phyloP scores from a whole-genome alignment of 2,113 vertebrate genomes.

The Grammomys surdaster region DNA sequence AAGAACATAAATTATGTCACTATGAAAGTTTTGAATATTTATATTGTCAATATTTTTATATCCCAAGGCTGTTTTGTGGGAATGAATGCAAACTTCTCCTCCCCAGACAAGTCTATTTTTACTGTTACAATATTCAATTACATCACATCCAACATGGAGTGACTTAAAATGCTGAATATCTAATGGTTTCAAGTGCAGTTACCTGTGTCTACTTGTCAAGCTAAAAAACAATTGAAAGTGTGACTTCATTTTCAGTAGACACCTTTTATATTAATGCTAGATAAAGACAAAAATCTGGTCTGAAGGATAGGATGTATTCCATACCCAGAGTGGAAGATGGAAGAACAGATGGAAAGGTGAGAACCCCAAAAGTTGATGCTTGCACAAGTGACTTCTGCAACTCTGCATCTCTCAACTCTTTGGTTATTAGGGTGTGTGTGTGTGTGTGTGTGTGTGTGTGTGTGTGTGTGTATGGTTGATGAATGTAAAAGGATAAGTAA shows the following conservation, averaged over 20 bases:
- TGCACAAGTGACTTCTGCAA: not conserved
- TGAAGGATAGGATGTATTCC: not conserved
- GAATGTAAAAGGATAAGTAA: not conserved
- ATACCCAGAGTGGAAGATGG: constrained; percentile 27
- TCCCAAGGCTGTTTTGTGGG: constrained; percentile 71
- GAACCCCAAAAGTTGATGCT: not conserved
- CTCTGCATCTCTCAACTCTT: not conserved
- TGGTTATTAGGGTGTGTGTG: not conserved
- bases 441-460: not conserved
- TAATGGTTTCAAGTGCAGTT: constrained; percentile 43
- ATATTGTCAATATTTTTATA: constrained; percentile 75
- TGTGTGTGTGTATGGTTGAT: too few relatives aligned
- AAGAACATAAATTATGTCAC: constrained; percentile 68
- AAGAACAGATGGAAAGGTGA: not conserved
- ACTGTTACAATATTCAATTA: constrained; percentile 52
- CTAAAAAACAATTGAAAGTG: constrained; percentile 49
- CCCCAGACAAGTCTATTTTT: constrained; percentile 53
- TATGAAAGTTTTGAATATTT: constrained; percentile 77
- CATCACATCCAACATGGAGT: constrained; percentile 42
- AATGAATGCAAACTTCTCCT: constrained; percentile 68
- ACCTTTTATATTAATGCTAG: not conserved
- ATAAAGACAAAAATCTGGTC: not conserved
- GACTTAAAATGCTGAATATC: constrained; percentile 24
- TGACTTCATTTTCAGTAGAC: constrained; percentile 29
- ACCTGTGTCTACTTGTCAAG: constrained; percentile 37